These are phyloP conservation scores for Proteles cristata DNA, from an alignment of 2,113 vertebrate species.

Conservation along the genomic window DNA sequence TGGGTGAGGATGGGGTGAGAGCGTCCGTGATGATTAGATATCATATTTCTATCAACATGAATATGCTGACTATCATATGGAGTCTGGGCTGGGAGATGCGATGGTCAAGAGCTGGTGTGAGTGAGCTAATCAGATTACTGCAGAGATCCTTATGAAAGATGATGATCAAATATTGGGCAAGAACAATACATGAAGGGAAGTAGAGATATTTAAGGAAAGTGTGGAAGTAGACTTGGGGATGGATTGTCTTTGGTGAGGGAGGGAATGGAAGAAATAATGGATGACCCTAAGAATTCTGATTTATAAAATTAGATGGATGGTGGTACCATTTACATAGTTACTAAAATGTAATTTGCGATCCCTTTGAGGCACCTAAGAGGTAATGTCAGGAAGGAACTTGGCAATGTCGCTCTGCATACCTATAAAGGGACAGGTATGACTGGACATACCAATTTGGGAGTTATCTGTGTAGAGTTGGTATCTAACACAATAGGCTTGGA, in stretches of 20 bases:
- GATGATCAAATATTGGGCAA: not conserved
- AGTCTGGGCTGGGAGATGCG: not conserved
- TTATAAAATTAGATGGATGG: not conserved
- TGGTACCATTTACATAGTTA: not conserved
- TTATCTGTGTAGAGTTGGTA: not conserved
- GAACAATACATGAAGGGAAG: not conserved
- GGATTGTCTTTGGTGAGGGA: not conserved
- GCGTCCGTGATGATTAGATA: not conserved
- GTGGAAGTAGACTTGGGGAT: not conserved
- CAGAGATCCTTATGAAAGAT: not conserved
- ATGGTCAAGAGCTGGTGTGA: too few species aligned
- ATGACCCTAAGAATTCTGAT: not conserved
- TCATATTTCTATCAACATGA: not conserved
- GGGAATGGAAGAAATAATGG: not conserved
- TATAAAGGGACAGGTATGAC: not conserved
- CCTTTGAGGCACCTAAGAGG: not conserved
- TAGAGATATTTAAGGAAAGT: not conserved
- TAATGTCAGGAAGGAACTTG: not conserved
- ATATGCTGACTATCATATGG: not conserved
- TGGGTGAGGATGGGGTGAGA: not conserved
- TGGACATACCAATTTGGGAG: not conserved
- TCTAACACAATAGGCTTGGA: not conserved
- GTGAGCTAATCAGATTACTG: not conserved
- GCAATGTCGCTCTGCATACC: not conserved
- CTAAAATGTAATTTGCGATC: not conserved